Evolutionary conservation across 2,113 vertebrate genomes (phyloP), one percentile per base, ranked within the genome.

Genomic region (Lasiurus borealis): DNA sequence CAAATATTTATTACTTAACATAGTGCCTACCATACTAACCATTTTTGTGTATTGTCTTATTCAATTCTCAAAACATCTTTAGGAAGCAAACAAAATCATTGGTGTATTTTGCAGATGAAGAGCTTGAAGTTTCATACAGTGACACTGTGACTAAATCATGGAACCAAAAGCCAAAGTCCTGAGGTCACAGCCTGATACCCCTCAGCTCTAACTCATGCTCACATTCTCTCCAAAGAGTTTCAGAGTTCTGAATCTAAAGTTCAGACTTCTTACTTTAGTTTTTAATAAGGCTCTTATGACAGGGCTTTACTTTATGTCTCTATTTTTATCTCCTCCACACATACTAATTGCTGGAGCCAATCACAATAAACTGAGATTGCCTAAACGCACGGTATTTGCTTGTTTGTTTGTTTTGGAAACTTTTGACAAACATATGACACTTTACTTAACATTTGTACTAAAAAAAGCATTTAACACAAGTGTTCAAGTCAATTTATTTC

Each of bases 61-160:
- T 81, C 14, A 14, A 82, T n/a, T 80, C 52, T 86, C 36, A 91
- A 83, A 95, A 84, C 57, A 73, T 62, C 23, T 40, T 50, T 77
- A 12, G 62, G 52, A 86, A 54, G 31, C 29, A 84, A 85, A 75
- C 14, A 44, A 14, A 86, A 31, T 27, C 36, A 54, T 4, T 5
- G 34, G 13, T 6, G 0, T 31, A 52, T 73, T 86, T 90, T 66
- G 3, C 29, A 73, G 57, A 69, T 82, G 78, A 84, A 71, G 27
- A 71, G 44, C 40, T 5, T 64, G 31, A 90, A 19, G 62, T 72
- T 72, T 50, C 0, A 64, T 1, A 36, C 15, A 29, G 6, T 50
- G 62, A 34, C 44, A 52, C 9, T 23, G 16, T 50, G 54, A 69
- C 44, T 46, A 77, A 19, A 34, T n/a, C 5, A 5, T 25, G 27